Evolutionary conservation across 2,888 invertebrate species (phyloP).

Genomic region (Philhelius pedissequus): DNA sequence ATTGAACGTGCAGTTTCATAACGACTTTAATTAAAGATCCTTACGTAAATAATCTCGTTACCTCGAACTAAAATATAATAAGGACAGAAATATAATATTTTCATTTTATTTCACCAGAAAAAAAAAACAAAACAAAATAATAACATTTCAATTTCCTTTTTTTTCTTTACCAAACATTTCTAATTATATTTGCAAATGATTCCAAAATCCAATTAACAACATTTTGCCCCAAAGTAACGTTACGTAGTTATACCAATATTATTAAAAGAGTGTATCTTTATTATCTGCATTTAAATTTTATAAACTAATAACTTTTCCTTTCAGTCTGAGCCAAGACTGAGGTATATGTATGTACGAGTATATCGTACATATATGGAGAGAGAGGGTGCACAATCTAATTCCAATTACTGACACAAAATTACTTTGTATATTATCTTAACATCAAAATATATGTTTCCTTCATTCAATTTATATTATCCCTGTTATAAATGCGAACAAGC

Average conservation of each 20-base stretch:
- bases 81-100: neutral
- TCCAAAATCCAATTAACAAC: constrained; percentile 32
- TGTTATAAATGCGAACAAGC: neutral
- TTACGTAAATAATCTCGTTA: neutral
- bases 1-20: neutral
- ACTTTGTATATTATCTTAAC: neutral
- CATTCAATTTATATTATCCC: neutral
- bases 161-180: neutral
- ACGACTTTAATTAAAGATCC: too few relatives aligned
- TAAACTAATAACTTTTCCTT: constrained; percentile 53
- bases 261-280: neutral
- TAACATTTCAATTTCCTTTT: neutral
- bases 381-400: neutral
- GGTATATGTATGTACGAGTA: too few relatives aligned
- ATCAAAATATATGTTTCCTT: constrained; percentile 4
- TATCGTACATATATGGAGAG: neutral
- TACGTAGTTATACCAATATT: neutral
- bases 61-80: neutral
- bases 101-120: neutral
- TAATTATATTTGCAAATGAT: neutral
- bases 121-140: neutral
- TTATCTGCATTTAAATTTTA: constrained; percentile 32
- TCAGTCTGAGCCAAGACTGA: too few relatives aligned
- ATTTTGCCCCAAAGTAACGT: constrained; percentile 25
- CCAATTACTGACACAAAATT: constrained; percentile 9